A percentile compares a stretch with the other conserved stretches of the same genome.
phyloP scores from a whole-genome alignment of 2,113 vertebrate species.

The Cochlearius cochlearius region DNA sequence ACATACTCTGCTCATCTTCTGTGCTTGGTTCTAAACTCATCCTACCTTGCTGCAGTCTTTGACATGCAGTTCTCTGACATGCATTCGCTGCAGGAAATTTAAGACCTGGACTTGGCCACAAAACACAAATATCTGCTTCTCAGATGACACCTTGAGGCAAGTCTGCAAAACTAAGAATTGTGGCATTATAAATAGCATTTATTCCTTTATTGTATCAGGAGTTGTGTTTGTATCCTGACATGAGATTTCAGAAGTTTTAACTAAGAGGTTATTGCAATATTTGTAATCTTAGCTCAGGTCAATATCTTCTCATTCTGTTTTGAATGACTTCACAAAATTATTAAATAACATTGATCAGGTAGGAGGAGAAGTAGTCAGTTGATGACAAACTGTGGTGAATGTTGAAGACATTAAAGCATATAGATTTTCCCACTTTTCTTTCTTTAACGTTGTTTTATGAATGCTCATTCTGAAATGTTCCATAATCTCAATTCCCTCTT shows the following conservation, averaged over 20 bases:
- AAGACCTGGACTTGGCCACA: neutral
- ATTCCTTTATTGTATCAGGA: neutral
- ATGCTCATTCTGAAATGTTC: neutral
- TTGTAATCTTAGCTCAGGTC: neutral
- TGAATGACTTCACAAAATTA: neutral
- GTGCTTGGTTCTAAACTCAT: neutral
- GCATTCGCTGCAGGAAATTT: neutral
- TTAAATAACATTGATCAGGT: neutral
- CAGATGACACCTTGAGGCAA: neutral
- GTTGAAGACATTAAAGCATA: neutral
- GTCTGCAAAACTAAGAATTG: neutral
- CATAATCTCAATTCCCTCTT: neutral
- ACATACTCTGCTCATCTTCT: fast-evolving
- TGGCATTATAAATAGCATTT: neutral
- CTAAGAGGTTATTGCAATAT: neutral
- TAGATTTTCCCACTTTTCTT: neutral
- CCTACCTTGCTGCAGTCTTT: neutral
- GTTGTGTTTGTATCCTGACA: neutral
- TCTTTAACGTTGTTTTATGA: neutral
- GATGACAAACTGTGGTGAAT: neutral
- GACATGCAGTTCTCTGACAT: neutral
- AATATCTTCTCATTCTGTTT: neutral
- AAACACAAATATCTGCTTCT: neutral
- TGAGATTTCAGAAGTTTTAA: neutral
- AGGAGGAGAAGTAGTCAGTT: neutral